Conservation (phyloP, 1,140 invertebrate genomes). For the Drosophila pandora region DNA sequence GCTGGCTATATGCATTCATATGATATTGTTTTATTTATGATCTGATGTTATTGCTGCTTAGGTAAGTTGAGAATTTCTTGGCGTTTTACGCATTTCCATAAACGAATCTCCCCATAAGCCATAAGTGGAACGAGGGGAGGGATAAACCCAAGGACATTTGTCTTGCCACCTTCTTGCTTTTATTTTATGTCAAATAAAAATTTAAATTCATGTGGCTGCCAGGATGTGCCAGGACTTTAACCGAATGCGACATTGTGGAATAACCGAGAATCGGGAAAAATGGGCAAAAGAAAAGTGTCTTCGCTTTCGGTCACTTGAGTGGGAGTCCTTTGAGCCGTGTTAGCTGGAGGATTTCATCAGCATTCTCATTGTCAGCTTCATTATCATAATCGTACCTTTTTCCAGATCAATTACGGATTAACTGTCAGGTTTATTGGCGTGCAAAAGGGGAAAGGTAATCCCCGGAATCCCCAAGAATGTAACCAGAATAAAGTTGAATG, state of each 20-base stretch:
- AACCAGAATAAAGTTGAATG: constrained; percentile 32
- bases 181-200: constrained; percentile 55
- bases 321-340: not conserved
- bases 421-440: constrained; percentile 75
- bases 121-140: not conserved
- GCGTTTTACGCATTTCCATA: constrained; percentile 75
- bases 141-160: constrained; percentile 54
- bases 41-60: constrained; percentile 64
- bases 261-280: constrained; percentile 8
- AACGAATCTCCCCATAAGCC: constrained; percentile 48
- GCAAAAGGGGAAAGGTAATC: constrained; percentile 54
- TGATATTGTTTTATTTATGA: constrained; percentile 81
- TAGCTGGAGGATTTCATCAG: constrained; percentile 28
- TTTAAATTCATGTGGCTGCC: constrained; percentile 70
- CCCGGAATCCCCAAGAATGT: constrained; percentile 48
- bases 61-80: constrained; percentile 63
- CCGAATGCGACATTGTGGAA: constrained; percentile 3
- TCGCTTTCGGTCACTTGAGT: constrained; percentile 31
- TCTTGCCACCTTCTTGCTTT: constrained; percentile 53
- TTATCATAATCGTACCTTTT: constrained; percentile 55
- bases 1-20: constrained; percentile 60
- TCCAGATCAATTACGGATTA: constrained; percentile 80
- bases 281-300: constrained; percentile 26
- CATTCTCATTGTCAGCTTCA: constrained; percentile 49
- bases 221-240: constrained; percentile 20